Base-by-base conservation (phyloP, 2,113 vertebrate genomes). In the Toxotes jaculatrix region DNA sequence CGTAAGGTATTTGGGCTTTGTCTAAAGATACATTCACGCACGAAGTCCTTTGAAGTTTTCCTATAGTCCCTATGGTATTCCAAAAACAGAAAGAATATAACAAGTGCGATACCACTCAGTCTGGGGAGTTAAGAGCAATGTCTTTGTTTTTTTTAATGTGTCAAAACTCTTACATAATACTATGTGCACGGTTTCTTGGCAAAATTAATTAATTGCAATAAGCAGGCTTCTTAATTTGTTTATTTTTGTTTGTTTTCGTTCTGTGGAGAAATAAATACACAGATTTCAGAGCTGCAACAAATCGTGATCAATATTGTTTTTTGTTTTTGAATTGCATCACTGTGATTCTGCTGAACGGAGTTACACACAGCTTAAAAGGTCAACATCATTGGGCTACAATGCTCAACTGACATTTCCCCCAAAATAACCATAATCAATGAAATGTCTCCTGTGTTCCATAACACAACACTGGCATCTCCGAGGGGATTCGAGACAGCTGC, bases 371-470 rank as follows among this genome's bases (percentile, higher is more conserved):
- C 72, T 76, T 77, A 57, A 93, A 94, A 93, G 92, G 93, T 94
- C 92, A 92, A 80, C 87, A 82, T 88, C 82, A 72, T 79, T 61
- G 75, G 75, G 56, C 81, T 79, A 55, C 88, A 78, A 72, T 43
- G 77, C 68, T 76, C 57, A 17, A 47, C 89, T 92, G 92, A 91
- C 90, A 92, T 93, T 94, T 89, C 89, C 89, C 89, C 51, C 81
- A 86, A 90, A 91, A 91, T 90, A 92, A 91, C 84, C 88, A 86
- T 90, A 93, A 92, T 92, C 88, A 88, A 93, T 93, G 61, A 89
- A 85, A 89, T 68, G 86, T 83, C 86, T 90, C 83, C 65, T 19
- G 76, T 84, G 82, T 68, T 83, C 80, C 61, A 83, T 23, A 88
- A 83, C 81, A 82, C 66, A 66, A 40, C 62, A 85, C 34, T 65